Evolutionary conservation across 2,888 invertebrate species (phyloP).

Genomic region (Synergus umbraculus): DNA sequence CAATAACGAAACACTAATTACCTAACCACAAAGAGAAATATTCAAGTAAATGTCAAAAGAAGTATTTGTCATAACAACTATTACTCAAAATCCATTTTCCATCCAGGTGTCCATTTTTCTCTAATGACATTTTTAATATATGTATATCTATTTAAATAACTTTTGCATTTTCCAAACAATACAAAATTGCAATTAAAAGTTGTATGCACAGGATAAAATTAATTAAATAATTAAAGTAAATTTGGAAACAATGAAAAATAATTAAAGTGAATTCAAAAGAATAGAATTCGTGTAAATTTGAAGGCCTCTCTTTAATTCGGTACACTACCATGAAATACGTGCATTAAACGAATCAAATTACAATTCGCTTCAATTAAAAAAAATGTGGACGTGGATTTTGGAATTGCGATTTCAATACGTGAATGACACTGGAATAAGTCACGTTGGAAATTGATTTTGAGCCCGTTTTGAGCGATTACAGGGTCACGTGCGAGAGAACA

Average conservation of each 20-base stretch:
- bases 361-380: not conserved
- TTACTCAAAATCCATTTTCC: slow-evolving; percentile 5
- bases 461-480: not conserved
- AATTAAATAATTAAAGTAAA: too few relatives aligned
- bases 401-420: not conserved
- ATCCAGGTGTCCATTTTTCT: not conserved
- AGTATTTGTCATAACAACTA: slow-evolving; percentile 17
- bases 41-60: not conserved
- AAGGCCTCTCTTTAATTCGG: too few relatives aligned
- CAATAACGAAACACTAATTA: slow-evolving; percentile 35
- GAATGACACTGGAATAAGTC: not conserved
- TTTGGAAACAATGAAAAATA: too few relatives aligned
- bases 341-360: not conserved
- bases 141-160: not conserved
- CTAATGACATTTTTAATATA: not conserved
- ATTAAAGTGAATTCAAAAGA: too few relatives aligned
- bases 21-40: slow-evolving; percentile 14
- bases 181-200: not conserved
- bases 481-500: not conserved
- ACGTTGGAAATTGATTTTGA: not conserved
- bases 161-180: not conserved
- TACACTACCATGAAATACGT: not conserved
- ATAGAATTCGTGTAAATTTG: too few relatives aligned
- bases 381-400: not conserved
- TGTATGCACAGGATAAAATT: not conserved